Evolutionary conservation across 2,797 vertebrate genomes (phyloP), one percentile per base, ranked within the genome.

Genomic region (Chloroceryle inda): DNA sequence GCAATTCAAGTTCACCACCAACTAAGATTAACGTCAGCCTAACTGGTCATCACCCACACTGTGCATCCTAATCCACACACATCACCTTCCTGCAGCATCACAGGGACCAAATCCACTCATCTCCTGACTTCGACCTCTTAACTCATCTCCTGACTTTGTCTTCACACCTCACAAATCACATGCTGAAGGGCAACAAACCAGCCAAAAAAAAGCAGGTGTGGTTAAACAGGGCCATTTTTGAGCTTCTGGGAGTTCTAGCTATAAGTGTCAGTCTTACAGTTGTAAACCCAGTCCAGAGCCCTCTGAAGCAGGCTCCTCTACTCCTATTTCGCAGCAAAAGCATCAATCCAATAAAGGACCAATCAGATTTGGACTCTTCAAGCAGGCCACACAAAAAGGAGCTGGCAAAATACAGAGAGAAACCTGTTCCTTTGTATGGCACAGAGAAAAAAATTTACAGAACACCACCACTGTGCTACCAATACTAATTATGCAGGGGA

Each of bases 91-190:
- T 5, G 37, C 3, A 14, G 52, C 74, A 38, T 12, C 38, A 16
- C 33, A 35, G 10, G 37, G 44, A 45, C 1, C n/a, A 1, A 13
- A 81, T 5, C 14, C 64, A 24, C 73, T 0, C 4, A 61, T 5
- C 15, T 44, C 40, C n/a, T 19, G 21, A 22, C 5, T 18, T 35
- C 8, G 11, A 10, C 49, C 38, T 31, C 58, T 7, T 1, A 4
- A 12, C 50, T 44, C 40, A 63, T 5, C 15, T 44, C 40, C n/a
- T 21, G 23, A 20, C 4, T 16, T 37, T 11, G 14, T 12, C 53
- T n/a, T 31, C 58, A 9, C 1, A 4, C 8, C 52, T 45, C 42
- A 16, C 3, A 0, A 13, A 1, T 15, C 0, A 49, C 1, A 0
- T 8, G 31, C n/a, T n/a, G 4, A 79, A 67, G 8, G n/a, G 31